Percentiles rank a stretch among this genome's conserved stretches.
Conservation (phyloP, 2,888 invertebrate genomes). For the Chaetoderma sp. region DNA sequence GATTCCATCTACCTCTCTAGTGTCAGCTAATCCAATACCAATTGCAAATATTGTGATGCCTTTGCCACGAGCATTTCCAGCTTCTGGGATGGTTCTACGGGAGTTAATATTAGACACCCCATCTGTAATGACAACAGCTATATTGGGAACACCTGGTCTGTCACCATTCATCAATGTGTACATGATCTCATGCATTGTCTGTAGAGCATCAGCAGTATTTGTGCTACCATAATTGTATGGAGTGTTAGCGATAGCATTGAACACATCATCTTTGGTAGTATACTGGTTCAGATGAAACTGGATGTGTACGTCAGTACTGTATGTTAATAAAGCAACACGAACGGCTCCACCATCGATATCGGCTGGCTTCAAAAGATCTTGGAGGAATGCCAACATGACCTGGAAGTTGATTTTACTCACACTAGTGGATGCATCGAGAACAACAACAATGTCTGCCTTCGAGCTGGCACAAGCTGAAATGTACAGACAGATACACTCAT, state of each 20-base stretch:
- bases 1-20: slow-evolving; percentile 49
- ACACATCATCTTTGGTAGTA: slow-evolving; percentile 38
- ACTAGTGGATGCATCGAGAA: slow-evolving; percentile 60
- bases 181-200: slow-evolving; percentile 49
- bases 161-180: slow-evolving; percentile 51
- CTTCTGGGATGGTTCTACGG: slow-evolving; percentile 53
- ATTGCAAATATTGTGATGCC: slow-evolving; percentile 45
- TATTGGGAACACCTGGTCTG: slow-evolving; percentile 50
- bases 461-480: background rate
- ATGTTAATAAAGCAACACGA: slow-evolving; percentile 56
- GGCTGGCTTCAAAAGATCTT: slow-evolving; percentile 43
- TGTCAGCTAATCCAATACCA: slow-evolving; percentile 48
- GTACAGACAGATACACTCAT: too few species aligned
- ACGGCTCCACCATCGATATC: slow-evolving; percentile 51
- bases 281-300: slow-evolving; percentile 51
- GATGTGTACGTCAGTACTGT: slow-evolving; percentile 46
- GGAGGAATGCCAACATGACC: slow-evolving; percentile 44
- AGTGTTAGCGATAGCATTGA: slow-evolving; percentile 45
- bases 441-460: slow-evolving; percentile 48
- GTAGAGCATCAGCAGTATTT: slow-evolving; percentile 59
- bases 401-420: slow-evolving; percentile 49
- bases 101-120: slow-evolving; percentile 62
- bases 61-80: slow-evolving; percentile 37
- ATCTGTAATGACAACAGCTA: slow-evolving; percentile 56
- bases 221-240: slow-evolving; percentile 54